Evolutionary conservation across 2,888 invertebrate genomes (phyloP).

Genomic region (Chaetogeoica ovagalla): DNA sequence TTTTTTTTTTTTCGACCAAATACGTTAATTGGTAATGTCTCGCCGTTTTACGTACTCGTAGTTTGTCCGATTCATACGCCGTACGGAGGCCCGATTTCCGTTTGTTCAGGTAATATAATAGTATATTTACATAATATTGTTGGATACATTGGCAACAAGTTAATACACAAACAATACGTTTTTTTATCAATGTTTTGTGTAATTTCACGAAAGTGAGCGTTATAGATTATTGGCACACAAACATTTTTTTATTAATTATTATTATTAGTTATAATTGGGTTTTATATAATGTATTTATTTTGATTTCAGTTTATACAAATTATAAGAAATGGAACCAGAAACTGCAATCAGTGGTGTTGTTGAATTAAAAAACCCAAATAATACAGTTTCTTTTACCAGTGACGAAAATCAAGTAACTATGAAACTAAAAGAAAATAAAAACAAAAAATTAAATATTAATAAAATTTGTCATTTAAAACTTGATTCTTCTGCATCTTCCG

Average conservation of each 20-base stretch:
- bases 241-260: no score
- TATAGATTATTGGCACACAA: no score
- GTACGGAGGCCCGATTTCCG: no score
- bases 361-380: neutral
- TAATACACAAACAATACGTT: neutral
- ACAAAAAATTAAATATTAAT: neutral
- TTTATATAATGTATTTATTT: neutral
- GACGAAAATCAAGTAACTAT: neutral
- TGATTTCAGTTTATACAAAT: constrained; percentile 11
- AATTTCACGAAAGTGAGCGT: neutral
- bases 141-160: neutral
- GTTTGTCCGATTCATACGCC: no score
- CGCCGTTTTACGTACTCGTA: no score
- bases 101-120: no score
- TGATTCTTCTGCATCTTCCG: neutral
- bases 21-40: no score
- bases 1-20: no score
- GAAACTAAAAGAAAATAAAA: neutral
- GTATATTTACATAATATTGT: no score
- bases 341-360: neutral
- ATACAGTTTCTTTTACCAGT: neutral
- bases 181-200: neutral
- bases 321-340: constrained; percentile 19
- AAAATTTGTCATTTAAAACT: neutral
- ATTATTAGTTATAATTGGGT: neutral